Evolutionary conservation across 1,140 invertebrate genomes (phyloP).

Genomic region (Drosophila murphyi): DNA sequence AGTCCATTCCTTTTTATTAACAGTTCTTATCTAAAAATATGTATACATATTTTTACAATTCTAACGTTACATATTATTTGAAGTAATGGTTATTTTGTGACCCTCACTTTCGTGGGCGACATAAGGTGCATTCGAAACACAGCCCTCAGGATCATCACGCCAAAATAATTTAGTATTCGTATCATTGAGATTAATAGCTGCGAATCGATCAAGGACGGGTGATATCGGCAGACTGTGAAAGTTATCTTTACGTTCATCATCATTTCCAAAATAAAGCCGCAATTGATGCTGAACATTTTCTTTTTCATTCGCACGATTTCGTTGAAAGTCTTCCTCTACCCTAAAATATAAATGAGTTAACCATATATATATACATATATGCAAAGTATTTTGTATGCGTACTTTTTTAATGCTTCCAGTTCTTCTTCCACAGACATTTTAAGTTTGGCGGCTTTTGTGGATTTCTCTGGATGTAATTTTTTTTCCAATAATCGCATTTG

Average conservation of each 20-base stretch:
- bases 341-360: constrained; percentile 40
- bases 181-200: constrained; percentile 35
- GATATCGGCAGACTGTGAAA: constrained; percentile 73
- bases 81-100: constrained; percentile 7
- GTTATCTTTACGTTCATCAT: constrained; percentile 26
- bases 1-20: background rate
- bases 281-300: constrained; percentile 90
- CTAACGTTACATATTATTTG: constrained; percentile 30
- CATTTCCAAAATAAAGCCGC: constrained; percentile 86
- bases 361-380: no score
- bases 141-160: constrained; percentile 88
- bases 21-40: background rate
- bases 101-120: constrained; percentile 18
- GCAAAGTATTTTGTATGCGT: background rate
- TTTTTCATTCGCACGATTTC: constrained; percentile 90
- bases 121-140: constrained; percentile 76
- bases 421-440: constrained; percentile 91
- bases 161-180: constrained; percentile 42
- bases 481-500: constrained; percentile 92
- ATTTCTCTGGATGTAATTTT: constrained; percentile 89
- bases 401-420: constrained; percentile 90
- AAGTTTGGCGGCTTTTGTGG: constrained; percentile 90
- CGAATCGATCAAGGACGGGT: constrained; percentile 69
- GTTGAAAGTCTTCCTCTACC: constrained; percentile 90
- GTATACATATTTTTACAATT: constrained; percentile 3